Percentiles rank a stretch among this genome's conserved stretches.
Evolutionary conservation across 2,888 invertebrate species (phyloP).

Genomic region (Eurytoma californica): DNA sequence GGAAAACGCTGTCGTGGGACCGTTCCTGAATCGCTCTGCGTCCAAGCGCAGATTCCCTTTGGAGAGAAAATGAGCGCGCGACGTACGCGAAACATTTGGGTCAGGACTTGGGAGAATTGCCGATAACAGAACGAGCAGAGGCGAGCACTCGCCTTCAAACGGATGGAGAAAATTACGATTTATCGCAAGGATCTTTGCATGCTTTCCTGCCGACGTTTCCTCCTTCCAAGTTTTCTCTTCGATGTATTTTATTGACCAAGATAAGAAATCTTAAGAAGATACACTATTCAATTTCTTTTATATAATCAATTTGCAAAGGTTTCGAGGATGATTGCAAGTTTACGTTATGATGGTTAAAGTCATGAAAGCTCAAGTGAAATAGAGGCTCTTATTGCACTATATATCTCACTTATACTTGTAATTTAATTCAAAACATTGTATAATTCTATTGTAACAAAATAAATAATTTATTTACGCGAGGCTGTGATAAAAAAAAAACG

Average conservation of each 20-base stretch:
- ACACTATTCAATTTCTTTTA: no score
- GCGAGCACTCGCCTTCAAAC: background rate
- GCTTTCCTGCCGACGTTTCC: conserved; percentile 4
- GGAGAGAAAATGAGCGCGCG: conserved; percentile 40
- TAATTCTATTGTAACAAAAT: background rate
- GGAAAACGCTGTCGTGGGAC: conserved; percentile 50
- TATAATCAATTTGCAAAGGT: background rate
- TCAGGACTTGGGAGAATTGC: conserved; percentile 32
- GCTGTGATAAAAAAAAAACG: background rate
- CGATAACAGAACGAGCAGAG: conserved; percentile 36
- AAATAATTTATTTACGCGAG: conserved; percentile 28
- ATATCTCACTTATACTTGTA: background rate
- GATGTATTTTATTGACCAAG: background rate
- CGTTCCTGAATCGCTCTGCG: background rate
- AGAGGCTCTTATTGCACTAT: background rate
- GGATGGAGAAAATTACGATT: conserved; percentile 31
- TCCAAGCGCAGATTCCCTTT: conserved; percentile 19
- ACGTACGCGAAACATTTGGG: conserved; percentile 30
- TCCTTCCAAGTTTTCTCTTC: background rate
- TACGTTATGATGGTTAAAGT: background rate
- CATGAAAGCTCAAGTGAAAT: no score
- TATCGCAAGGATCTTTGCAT: background rate
- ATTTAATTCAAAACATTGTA: background rate
- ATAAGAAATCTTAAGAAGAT: background rate
- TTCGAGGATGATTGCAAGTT: background rate